These are phyloP conservation scores for Phymastichus coffea DNA, from an alignment of 1,140 invertebrate genomes.

Conservation along the genomic window DNA sequence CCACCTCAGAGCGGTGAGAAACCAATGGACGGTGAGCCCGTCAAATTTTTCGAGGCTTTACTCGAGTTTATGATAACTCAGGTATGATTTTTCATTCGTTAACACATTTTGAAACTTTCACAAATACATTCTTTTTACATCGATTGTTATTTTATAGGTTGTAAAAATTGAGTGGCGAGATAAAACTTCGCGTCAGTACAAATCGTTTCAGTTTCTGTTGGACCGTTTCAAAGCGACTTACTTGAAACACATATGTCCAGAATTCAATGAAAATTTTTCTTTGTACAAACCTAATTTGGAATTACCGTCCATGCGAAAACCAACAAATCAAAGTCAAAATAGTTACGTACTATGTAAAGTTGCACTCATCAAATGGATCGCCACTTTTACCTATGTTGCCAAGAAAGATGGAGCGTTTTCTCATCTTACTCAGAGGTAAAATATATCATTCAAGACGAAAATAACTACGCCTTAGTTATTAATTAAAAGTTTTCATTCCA, in stretches of 20 bases:
- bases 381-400: slow-evolving; percentile 77
- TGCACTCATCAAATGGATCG: slow-evolving; percentile 85
- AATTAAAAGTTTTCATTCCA: slow-evolving; percentile 10
- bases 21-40: slow-evolving; percentile 82
- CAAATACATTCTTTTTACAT: background rate
- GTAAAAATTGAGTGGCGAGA: slow-evolving; percentile 91
- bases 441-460: background rate
- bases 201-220: slow-evolving; percentile 87
- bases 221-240: slow-evolving; percentile 91
- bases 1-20: slow-evolving; percentile 84
- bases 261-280: slow-evolving; percentile 80
- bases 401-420: slow-evolving; percentile 60
- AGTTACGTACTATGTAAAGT: slow-evolving; percentile 76
- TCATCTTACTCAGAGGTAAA: slow-evolving; percentile 47
- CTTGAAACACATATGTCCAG: slow-evolving; percentile 86
- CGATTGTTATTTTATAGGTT: slow-evolving; percentile 57
- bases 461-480: no score
- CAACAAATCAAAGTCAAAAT: slow-evolving; percentile 59
- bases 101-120: no score
- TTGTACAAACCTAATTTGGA: slow-evolving; percentile 87
- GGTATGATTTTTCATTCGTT: slow-evolving; percentile 48
- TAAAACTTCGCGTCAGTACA: slow-evolving; percentile 72
- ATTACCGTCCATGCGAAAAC: slow-evolving; percentile 58
- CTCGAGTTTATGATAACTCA: slow-evolving; percentile 90
- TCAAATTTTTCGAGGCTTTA: slow-evolving; percentile 84